Evolutionary conservation across 53 echinoderm and acorn worm species (phyloP).

Genomic region (Holothuria leucospilota): DNA sequence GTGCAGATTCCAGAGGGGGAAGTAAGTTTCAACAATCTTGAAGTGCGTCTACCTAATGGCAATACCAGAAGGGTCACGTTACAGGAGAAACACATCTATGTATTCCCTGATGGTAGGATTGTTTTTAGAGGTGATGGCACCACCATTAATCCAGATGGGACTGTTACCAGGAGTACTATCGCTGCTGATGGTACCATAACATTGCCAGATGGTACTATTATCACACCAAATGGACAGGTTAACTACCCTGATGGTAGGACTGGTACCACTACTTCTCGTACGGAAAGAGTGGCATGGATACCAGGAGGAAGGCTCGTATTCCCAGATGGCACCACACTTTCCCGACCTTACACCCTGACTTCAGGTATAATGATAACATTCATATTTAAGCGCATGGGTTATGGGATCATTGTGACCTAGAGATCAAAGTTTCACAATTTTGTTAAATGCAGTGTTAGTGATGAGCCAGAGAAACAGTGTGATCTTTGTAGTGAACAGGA

Average conservation of each 20-base stretch:
- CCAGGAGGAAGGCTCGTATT: conserved; percentile 32
- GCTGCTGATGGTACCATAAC: conserved; percentile 1
- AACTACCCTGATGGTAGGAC: conserved; percentile 13
- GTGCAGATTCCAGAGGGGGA: conserved; percentile 28
- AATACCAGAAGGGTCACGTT: conserved; percentile 1
- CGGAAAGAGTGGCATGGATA: conserved; percentile 14
- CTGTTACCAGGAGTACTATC: conserved; percentile 8
- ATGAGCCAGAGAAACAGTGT: neutral
- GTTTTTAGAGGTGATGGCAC: conserved; percentile 27
- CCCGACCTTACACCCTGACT: conserved; percentile 6
- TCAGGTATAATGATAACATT: neutral
- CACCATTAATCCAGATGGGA: conserved; percentile 25
- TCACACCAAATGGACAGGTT: neutral
- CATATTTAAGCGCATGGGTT: neutral
- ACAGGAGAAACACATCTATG: conserved; percentile 4
- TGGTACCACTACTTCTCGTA: neutral
- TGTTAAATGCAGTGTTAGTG: neutral
- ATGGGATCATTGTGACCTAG: neutral
- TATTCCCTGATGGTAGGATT: conserved; percentile 29
- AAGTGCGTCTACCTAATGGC: neutral
- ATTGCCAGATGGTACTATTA: conserved; percentile 1
- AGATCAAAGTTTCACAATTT: neutral
- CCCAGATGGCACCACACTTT: conserved; percentile 27
- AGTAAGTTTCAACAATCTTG: neutral
- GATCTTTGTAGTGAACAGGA: neutral